Conservation (phyloP, 1,140 invertebrate genomes). For the Bombus cullumanus region DNA sequence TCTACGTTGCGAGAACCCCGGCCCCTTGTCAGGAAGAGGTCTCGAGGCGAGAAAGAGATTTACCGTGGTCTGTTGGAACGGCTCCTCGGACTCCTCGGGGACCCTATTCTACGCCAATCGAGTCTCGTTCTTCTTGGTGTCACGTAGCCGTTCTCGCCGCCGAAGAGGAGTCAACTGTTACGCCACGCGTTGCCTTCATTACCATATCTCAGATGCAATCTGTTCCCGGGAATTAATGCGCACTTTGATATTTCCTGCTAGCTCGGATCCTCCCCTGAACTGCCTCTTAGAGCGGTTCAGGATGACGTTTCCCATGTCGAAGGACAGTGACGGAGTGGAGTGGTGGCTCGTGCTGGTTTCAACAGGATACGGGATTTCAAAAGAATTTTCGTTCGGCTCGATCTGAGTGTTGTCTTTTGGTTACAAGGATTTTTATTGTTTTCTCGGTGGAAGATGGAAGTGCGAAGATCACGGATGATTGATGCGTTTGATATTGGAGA, state of each 20-base stretch:
- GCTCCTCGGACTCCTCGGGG: conserved; percentile 66
- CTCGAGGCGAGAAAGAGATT: conserved; percentile 81
- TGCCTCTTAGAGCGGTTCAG: conserved; percentile 46
- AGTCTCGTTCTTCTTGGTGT: conserved; percentile 81
- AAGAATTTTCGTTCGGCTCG: neutral
- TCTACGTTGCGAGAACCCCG: conserved; percentile 52
- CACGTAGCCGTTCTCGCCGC: conserved; percentile 70
- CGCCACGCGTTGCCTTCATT: conserved; percentile 82
- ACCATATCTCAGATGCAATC: conserved; percentile 82
- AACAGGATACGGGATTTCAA: neutral
- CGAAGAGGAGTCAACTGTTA: conserved; percentile 76
- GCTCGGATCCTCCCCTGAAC: conserved; percentile 62
- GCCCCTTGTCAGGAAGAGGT: conserved; percentile 70
- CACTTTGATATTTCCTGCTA: conserved; percentile 76
- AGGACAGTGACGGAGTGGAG: neutral
- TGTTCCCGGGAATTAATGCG: conserved; percentile 80
- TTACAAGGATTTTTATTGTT: too few relatives aligned
- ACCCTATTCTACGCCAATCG: conserved; percentile 79
- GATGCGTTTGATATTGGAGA: neutral
- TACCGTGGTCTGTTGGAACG: conserved; percentile 69
- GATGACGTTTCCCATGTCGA: conserved; percentile 24
- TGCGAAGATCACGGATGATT: neutral
- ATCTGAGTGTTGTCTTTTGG: too few relatives aligned
- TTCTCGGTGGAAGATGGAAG: neutral
- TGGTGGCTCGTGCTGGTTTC: neutral